Evolutionary conservation across 2,113 vertebrate species (phyloP), one percentile per base, ranked within the genome.

Genomic region (Vanacampus margaritifer): DNA sequence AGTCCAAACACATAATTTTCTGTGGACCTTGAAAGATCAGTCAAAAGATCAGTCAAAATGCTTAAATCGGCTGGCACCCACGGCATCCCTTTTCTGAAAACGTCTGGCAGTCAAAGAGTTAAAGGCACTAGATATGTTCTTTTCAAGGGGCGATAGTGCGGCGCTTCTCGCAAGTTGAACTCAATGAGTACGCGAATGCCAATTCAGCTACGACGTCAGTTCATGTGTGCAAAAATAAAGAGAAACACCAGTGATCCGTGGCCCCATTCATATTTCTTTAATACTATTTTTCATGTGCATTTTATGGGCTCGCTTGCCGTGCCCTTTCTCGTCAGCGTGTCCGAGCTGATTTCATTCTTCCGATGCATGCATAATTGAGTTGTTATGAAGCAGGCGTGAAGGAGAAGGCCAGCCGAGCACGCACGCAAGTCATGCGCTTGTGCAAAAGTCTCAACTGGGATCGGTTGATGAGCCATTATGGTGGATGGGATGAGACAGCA

Each of bases 281-380:
- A 80, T 80, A 83, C 80, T 84, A 81, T 84, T 83, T 86, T 82
- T 71, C 73, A 70, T 67, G 69, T 79, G 81, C 79, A 72, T 81
- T 88, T 80, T 74, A 79, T 70, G 63, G 74, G 80, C 80, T 69
- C 75, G 76, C 83, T 62, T 82, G 78, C 74, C 82, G 82, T 87
- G 87, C 85, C 87, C 86, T 89, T 89, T 83, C 81, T 91, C 87
- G 88, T 90, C 89, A 89, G 74, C 48, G 67, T 89, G 89, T 89
- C 85, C 83, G 71, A 80, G 85, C 80, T 84, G 84, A 90, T 92
- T 90, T 62, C 88, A 90, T 88, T 87, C 72, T 81, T 81, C 84
- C 69, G 81, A 86, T 85, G 87, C 85, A 84, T 90, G 85, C 87
- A 91, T 91, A 90, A 91, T 91, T 91, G 86, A 88, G 81, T 68